Percentiles rank a stretch among this genome's conserved stretches.
phyloP scores from a whole-genome alignment of 2,888 invertebrate genomes.

The Papilio protenor region DNA sequence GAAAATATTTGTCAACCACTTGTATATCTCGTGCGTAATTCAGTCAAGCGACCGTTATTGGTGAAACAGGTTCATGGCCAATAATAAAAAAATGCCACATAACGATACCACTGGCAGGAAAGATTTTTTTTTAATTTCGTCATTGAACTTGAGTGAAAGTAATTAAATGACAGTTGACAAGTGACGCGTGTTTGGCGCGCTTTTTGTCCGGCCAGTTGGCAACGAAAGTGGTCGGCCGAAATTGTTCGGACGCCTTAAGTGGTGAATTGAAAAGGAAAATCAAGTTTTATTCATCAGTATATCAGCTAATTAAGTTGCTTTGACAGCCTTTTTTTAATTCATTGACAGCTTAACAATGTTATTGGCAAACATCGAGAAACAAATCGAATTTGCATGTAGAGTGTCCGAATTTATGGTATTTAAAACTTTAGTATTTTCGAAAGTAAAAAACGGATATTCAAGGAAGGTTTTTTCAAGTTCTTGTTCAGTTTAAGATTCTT shows the following conservation, averaged over 20 bases:
- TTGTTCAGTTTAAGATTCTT: not conserved
- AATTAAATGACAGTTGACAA: constrained; percentile 42
- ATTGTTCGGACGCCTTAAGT: constrained; percentile 34
- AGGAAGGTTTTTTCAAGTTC: no score
- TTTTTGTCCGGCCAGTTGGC: constrained; percentile 34
- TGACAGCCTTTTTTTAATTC: constrained; percentile 35
- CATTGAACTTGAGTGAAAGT: constrained; percentile 44
- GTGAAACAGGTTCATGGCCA: constrained; percentile 10
- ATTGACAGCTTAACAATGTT: constrained; percentile 26
- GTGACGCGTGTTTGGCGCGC: constrained; percentile 41
- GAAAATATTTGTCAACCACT: constrained; percentile 16
- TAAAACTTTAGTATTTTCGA: not conserved
- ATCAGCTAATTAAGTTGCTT: constrained; percentile 41
- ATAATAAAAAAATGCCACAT: not conserved
- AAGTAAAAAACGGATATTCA: not conserved
- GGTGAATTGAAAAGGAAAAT: constrained; percentile 36
- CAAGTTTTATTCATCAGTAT: constrained; percentile 35
- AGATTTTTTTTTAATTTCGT: constrained; percentile 15
- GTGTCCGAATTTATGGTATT: constrained; percentile 20
- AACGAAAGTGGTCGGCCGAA: constrained; percentile 36
- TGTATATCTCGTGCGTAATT: constrained; percentile 14
- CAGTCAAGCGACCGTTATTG: not conserved
- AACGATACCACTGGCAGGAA: constrained; percentile 3
- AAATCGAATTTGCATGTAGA: not conserved
- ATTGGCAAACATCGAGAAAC: constrained; percentile 15